A percentile compares a stretch with the other conserved stretches of the same genome.
Evolutionary conservation across 2,888 invertebrate genomes (phyloP).

Genomic region (Leptarthrus brevirostris): DNA sequence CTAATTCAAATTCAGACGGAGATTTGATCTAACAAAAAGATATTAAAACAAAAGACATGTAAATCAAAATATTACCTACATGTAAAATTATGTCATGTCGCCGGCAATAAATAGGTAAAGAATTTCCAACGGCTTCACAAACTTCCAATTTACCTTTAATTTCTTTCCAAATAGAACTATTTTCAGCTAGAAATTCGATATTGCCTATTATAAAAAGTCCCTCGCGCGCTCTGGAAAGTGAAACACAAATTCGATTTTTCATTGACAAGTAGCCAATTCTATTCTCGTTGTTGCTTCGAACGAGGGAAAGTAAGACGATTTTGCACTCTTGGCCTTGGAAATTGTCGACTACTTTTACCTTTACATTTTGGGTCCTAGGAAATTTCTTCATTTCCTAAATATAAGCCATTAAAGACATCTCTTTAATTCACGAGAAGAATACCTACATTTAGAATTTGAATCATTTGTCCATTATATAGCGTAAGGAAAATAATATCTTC

Average conservation of each 20-base stretch:
- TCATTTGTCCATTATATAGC: conserved; percentile 78
- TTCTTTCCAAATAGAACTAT: conserved; percentile 71
- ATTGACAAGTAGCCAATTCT: conserved; percentile 78
- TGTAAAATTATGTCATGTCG: conserved; percentile 65
- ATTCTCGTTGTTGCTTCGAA: conserved; percentile 76
- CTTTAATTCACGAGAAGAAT: no score
- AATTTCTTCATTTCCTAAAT: conserved; percentile 58
- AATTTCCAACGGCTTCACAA: conserved; percentile 70
- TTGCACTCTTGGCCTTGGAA: conserved; percentile 85
- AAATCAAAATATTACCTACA: conserved; percentile 15
- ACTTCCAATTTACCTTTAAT: conserved; percentile 67
- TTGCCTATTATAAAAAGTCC: conserved; percentile 82
- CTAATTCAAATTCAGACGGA: conserved; percentile 41
- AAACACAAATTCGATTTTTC: conserved; percentile 81
- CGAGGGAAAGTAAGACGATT: conserved; percentile 82
- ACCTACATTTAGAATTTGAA: conserved; percentile 58
- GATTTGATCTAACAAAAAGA: conserved; percentile 38
- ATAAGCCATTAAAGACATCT: no score
- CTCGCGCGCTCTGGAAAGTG: conserved; percentile 78
- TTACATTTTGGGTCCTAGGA: conserved; percentile 66
- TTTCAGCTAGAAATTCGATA: conserved; percentile 70
- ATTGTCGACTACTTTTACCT: conserved; percentile 79
- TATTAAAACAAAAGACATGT: background rate
- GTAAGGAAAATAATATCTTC: conserved; percentile 79
- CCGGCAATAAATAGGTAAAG: conserved; percentile 68